Evolutionary conservation across 2,888 invertebrate species (phyloP).

Genomic region (Philaethria dido): DNA sequence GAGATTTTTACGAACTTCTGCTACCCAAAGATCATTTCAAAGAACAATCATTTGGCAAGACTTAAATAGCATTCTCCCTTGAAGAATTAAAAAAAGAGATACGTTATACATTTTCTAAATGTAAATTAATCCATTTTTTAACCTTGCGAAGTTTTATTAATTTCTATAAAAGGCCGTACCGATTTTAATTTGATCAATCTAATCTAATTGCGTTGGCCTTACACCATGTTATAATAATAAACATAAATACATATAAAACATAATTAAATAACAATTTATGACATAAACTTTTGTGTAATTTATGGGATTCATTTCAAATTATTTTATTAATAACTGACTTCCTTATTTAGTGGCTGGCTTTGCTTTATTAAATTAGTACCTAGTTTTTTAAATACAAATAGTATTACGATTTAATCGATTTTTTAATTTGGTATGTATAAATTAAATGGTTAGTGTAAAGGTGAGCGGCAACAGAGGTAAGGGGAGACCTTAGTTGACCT

Average conservation of each 20-base stretch:
- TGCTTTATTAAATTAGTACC: background rate
- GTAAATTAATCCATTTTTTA: background rate
- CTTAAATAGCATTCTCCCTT: too few relatives aligned
- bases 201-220: constrained; percentile 22
- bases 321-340: background rate
- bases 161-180: background rate
- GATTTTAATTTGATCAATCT: background rate
- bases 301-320: constrained; percentile 2
- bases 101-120: too few relatives aligned
- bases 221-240: constrained; percentile 14
- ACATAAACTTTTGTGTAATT: background rate
- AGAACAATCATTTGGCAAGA: too few relatives aligned
- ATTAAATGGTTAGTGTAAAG: too few relatives aligned
- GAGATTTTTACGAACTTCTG: too few relatives aligned
- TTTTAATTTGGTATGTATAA: background rate
- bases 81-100: too few relatives aligned
- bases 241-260: background rate
- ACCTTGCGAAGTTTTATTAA: background rate
- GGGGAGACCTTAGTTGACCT: too few relatives aligned
- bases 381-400: background rate
- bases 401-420: constrained; percentile 1
- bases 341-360: background rate
- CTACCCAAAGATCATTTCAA: too few relatives aligned
- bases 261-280: background rate
- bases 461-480: too few relatives aligned